Percentiles rank a stretch among this genome's conserved stretches.
Evolutionary conservation across 2,797 vertebrate species (phyloP).

Genomic region (Spinus olivaceus): DNA sequence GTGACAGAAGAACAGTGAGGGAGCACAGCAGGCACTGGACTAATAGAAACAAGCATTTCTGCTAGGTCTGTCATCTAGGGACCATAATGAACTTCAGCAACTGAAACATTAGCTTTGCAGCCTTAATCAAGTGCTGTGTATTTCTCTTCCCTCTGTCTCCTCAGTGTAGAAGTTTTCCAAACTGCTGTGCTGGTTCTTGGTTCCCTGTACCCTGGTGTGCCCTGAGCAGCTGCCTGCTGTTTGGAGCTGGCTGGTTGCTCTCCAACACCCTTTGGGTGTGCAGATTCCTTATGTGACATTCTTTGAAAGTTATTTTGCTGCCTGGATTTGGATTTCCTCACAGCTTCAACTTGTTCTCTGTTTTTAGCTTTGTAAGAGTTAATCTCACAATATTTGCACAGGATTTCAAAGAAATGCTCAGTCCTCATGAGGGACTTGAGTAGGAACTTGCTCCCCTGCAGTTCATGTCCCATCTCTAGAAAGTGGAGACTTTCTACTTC

Average conservation of each 20-base stretch:
- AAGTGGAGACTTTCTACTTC: not conserved
- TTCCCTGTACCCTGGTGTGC: not conserved
- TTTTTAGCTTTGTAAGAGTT: not conserved
- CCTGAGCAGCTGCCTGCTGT: not conserved
- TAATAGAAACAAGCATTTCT: not conserved
- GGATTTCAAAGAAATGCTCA: not conserved
- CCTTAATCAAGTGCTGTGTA: conserved; percentile 18
- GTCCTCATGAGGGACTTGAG: not conserved
- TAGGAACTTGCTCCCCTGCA: not conserved
- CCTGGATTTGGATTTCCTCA: not conserved
- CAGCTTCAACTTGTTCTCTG: not conserved
- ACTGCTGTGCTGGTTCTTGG: not conserved
- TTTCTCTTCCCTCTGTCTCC: not conserved
- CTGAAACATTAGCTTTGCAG: conserved; percentile 37
- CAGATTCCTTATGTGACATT: not conserved
- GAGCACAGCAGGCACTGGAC: conserved; percentile 33
- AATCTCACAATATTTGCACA: not conserved
- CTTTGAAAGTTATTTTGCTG: not conserved
- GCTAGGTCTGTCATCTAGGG: conserved; percentile 14
- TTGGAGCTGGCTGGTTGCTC: not conserved
- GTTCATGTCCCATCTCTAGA: not conserved
- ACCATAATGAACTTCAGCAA: conserved; percentile 26
- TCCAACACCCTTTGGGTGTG: not conserved
- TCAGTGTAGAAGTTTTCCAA: not conserved
- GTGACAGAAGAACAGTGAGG: not conserved